A percentile compares a stretch with the other conserved stretches of the same genome.
These are phyloP conservation scores for Malurus cyaneus DNA, from an alignment of 2,113 vertebrate species.

Conservation along the genomic window DNA sequence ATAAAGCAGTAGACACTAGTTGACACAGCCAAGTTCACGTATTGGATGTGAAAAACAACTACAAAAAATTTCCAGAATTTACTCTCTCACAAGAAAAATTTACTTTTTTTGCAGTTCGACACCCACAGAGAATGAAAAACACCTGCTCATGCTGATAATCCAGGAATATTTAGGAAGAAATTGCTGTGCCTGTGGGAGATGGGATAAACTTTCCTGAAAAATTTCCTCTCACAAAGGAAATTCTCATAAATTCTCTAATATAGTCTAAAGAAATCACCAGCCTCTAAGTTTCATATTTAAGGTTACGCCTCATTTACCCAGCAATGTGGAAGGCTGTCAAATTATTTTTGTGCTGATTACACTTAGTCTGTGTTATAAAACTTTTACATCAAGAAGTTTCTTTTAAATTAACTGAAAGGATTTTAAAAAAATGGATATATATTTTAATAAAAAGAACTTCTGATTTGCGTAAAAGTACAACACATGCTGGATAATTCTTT, in stretches of 20 bases:
- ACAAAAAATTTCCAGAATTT: background rate
- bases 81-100: background rate
- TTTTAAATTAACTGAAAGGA: background rate
- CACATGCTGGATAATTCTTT: background rate
- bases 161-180: background rate
- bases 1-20: background rate
- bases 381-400: background rate
- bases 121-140: background rate
- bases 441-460: background rate
- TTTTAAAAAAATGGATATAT: background rate
- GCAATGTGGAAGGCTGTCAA: conserved; percentile 26
- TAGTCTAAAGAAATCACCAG: conserved; percentile 17
- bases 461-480: background rate
- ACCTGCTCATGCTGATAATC: background rate
- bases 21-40: background rate
- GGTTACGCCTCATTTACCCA: conserved; percentile 19
- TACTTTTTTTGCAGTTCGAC: background rate
- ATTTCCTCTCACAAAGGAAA: conserved; percentile 10
- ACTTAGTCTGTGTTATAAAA: background rate
- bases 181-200: background rate
- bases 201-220: background rate
- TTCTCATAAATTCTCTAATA: conserved; percentile 26
- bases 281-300: conserved; percentile 10
- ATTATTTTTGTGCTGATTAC: conserved; percentile 53
- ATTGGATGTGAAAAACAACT: background rate